Base-by-base conservation (phyloP, 92 coral and sea anemone species). In the Paragorgia papillata region DNA sequence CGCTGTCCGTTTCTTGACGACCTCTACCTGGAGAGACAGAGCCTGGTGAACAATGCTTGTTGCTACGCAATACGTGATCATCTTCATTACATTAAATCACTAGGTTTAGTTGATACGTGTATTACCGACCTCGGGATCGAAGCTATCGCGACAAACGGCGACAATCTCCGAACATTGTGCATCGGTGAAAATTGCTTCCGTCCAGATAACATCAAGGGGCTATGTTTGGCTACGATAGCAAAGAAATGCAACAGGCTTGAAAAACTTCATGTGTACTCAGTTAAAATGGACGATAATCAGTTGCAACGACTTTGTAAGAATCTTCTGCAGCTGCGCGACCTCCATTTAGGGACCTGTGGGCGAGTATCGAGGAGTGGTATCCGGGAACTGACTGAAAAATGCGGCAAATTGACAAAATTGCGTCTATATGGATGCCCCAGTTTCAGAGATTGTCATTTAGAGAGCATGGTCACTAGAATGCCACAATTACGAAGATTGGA, bases 311-410 rank as follows among this genome's bases (percentile, higher is more conserved):
- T 92, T 9, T 86, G 87, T 0, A 79, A 68, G 67, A 62, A 76
- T 65, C 67, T 90, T 34, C 87, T 39, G 9, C 86, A 81, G 13
- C 46, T 92, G 49, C 83, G 83, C 30, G 86, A 85, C 43, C 64
- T 92, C 13, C 79, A 82, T 35, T 84, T 92, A 15, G 97, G 97
- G 15, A 89, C 84, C 79, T 92, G 97, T 62, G 70, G 89, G 13
- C 73, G 82, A 51, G 91, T 92, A 27, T 79, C 96, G 7, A 48
- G 84, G 1, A 66, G 73, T 7, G 96, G 86, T 10, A 67, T 92
- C 28, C 29, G 62, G n/a, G 80, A 74, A 51, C 69, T 92, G 44
- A 83, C 87, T 6, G 75, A 49, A 26, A 74, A 69, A 34, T 92
- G 97, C 62, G 79, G 65, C 49, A 60, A 81, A 76, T 62, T 92